phyloP scores from a whole-genome alignment of 2,888 invertebrate species.

The Stomorhina lunata region DNA sequence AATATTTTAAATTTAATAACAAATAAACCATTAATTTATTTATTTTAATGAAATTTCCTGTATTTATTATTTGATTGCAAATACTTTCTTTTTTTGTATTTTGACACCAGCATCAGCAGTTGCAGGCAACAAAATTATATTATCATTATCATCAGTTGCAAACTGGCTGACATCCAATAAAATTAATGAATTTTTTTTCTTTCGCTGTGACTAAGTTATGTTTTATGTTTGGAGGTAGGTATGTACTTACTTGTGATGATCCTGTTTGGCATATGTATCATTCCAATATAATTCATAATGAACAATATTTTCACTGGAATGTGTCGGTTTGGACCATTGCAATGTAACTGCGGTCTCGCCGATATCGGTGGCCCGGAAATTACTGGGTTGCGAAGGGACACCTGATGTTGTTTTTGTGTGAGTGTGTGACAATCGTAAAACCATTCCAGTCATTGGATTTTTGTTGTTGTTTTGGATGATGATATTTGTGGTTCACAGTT shows the following conservation, averaged over 20 bases:
- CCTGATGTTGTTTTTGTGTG: conserved; percentile 81
- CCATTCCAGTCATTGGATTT: conserved; percentile 8
- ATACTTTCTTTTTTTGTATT: neutral
- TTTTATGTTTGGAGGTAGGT: neutral
- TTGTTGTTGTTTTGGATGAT: conserved; percentile 38
- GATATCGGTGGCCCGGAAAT: conserved; percentile 91
- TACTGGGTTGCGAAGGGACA: conserved; percentile 97
- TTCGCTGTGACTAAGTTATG: neutral
- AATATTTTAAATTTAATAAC: conserved; percentile 29
- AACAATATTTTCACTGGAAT: conserved; percentile 94
- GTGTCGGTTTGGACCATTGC: conserved; percentile 95
- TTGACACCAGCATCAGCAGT: neutral
- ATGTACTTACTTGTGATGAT: conserved; percentile 88
- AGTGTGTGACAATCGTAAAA: too few relatives aligned
- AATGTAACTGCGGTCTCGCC: conserved; percentile 95
- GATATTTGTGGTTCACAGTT: conserved; percentile 45
- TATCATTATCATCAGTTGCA: neutral
- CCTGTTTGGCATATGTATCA: conserved; percentile 95
- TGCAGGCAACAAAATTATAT: neutral
- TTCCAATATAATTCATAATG: conserved; percentile 99
- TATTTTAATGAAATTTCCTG: conserved; percentile 60
- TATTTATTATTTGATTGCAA: conserved; percentile 21
- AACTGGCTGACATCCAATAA: neutral
- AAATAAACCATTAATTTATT: conserved; percentile 55
- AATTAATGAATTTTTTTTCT: too few relatives aligned